Percentiles rank a stretch among this genome's conserved stretches.
Evolutionary conservation across 2,888 invertebrate genomes (phyloP).

Genomic region (Pelosia muscerda): DNA sequence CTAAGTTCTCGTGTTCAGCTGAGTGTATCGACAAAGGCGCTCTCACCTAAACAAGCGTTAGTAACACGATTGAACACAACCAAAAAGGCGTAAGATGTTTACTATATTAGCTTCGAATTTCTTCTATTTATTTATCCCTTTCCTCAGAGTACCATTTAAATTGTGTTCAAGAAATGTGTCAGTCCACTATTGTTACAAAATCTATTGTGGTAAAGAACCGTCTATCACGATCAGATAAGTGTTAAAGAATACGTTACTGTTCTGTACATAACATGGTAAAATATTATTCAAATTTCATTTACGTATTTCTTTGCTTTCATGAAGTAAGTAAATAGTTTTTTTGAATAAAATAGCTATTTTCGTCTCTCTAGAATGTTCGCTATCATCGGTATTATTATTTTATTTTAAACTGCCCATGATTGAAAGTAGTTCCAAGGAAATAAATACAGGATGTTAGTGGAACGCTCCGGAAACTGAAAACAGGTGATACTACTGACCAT

Average conservation of each 20-base stretch:
- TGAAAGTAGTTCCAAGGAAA: no score
- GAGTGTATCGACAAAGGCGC: slow-evolving; percentile 59
- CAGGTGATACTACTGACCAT: no score
- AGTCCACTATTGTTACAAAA: background rate
- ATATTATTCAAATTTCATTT: background rate
- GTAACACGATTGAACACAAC: slow-evolving; percentile 68
- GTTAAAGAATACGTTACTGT: background rate
- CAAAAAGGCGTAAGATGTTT: slow-evolving; percentile 52
- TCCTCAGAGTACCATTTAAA: slow-evolving; percentile 17
- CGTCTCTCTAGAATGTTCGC: no score
- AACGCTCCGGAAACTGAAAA: no score
- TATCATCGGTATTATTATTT: no score
- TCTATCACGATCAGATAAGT: slow-evolving; percentile 6
- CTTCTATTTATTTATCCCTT: slow-evolving; percentile 20
- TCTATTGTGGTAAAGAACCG: slow-evolving; percentile 8
- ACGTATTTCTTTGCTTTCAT: background rate
- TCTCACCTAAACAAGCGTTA: slow-evolving; percentile 62
- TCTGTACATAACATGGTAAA: background rate
- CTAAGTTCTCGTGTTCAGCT: slow-evolving; percentile 55
- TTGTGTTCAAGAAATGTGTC: slow-evolving; percentile 8
- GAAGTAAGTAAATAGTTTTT: background rate
- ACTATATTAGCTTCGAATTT: slow-evolving; percentile 42
- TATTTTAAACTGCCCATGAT: no score
- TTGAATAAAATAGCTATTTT: no score
- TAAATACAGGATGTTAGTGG: no score